A percentile compares a stretch with the other conserved stretches of the same genome.
Conservation (phyloP, 2,113 vertebrate genomes). For the Dicerorhinus sumatrensis region DNA sequence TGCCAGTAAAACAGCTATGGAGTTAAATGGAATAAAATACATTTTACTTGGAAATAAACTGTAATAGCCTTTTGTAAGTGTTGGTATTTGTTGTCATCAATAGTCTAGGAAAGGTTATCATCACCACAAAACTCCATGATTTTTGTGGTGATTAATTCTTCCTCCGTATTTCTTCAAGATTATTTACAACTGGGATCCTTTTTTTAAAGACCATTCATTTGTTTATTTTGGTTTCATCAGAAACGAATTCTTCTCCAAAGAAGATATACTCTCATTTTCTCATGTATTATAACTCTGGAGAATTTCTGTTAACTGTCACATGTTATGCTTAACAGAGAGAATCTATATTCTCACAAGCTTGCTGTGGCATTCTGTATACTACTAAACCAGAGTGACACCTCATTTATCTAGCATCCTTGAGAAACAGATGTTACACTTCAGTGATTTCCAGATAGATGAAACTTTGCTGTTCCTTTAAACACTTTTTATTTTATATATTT, state of each 20-base stretch:
- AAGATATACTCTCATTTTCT: not conserved
- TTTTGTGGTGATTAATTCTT: not conserved
- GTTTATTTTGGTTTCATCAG: constrained; percentile 13
- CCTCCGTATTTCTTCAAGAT: not conserved
- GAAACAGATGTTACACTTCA: not conserved
- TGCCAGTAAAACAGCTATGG: not conserved
- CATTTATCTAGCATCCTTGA: not conserved
- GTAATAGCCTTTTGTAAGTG: not conserved
- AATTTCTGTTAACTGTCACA: not conserved
- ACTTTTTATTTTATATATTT: constrained; percentile 7
- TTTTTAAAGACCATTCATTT: not conserved
- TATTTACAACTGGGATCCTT: not conserved
- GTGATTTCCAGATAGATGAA: constrained; percentile 19
- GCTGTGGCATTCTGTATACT: not conserved
- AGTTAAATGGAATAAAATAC: constrained; percentile 27
- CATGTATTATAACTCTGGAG: not conserved
- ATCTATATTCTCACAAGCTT: not conserved
- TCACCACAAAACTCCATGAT: not conserved
- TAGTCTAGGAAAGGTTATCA: not conserved
- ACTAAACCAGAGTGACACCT: not conserved
- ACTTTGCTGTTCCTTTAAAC: not conserved
- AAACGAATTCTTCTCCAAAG: not conserved
- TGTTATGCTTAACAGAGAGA: not conserved
- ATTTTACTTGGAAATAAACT: not conserved
- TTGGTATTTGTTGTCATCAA: not conserved